phyloP scores from a whole-genome alignment of 2,113 vertebrate species.

The Phaethornis superciliosus region DNA sequence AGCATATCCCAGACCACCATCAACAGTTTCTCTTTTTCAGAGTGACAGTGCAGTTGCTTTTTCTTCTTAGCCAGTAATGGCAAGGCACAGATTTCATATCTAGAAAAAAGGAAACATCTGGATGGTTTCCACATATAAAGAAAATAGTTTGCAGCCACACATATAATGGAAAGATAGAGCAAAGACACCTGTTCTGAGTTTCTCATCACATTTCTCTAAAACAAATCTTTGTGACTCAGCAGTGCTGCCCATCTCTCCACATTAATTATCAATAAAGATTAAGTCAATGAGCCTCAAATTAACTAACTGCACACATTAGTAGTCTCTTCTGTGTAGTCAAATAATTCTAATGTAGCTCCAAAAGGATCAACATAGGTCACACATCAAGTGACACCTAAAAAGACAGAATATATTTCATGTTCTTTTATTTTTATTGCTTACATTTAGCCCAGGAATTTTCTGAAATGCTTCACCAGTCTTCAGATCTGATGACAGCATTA shows the following conservation, averaged over 20 bases:
- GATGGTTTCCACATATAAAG: background rate
- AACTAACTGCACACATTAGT: conserved; percentile 51
- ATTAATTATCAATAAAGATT: conserved; percentile 16
- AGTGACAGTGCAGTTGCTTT: background rate
- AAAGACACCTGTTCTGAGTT: background rate
- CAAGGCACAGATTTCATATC: background rate
- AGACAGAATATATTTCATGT: background rate
- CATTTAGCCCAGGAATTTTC: background rate
- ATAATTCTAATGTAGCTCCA: background rate
- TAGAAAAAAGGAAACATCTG: background rate
- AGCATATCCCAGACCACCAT: background rate
- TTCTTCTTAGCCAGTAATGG: background rate
- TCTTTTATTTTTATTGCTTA: conserved; percentile 21
- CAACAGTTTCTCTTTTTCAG: background rate
- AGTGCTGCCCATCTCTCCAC: background rate
- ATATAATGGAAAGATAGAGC: background rate
- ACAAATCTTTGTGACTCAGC: background rate
- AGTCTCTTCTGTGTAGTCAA: background rate
- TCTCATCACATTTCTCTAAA: background rate
- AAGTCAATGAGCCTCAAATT: conserved; percentile 24
- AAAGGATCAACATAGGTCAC: background rate
- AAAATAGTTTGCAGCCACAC: background rate
- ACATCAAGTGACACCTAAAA: background rate
- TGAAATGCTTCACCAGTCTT: conserved; percentile 51
- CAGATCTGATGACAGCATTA: conserved; percentile 1